These are phyloP conservation scores for Montipora foliosa DNA, from an alignment of 64 coral and sea anemone species.

Conservation along the genomic window DNA sequence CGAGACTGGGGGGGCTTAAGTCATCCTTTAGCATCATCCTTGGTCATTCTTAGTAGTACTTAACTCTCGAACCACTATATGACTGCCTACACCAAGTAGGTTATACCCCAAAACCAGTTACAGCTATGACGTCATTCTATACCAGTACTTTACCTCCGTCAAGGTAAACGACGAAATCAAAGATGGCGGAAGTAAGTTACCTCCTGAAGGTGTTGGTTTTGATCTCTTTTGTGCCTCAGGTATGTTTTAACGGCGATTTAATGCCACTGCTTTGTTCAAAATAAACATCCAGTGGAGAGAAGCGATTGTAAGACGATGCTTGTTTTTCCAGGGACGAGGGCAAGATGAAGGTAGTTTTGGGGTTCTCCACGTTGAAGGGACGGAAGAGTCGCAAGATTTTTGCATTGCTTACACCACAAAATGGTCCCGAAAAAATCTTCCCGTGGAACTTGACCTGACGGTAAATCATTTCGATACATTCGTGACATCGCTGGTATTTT, in stretches of 20 bases:
- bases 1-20: no score
- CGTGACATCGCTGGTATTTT: background rate
- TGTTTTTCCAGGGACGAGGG: slow-evolving; percentile 25
- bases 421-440: background rate
- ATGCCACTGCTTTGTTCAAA: background rate
- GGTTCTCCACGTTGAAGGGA: slow-evolving; percentile 42
- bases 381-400: slow-evolving; percentile 7
- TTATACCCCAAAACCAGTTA: no score
- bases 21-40: no score
- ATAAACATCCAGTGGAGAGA: no score
- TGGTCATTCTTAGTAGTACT: no score
- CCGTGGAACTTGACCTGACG: slow-evolving; percentile 14
- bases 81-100: no score
- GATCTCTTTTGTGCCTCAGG: background rate
- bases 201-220: background rate
- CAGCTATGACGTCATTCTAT: background rate
- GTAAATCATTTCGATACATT: background rate
- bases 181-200: background rate
- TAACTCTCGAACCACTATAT: no score
- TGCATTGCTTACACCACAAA: slow-evolving; percentile 9
- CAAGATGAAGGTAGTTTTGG: slow-evolving; percentile 2
- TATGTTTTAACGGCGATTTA: background rate
- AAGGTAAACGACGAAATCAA: background rate
- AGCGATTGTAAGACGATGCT: background rate
- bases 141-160: background rate